Percentiles rank a stretch among this genome's conserved stretches.
phyloP scores from a whole-genome alignment of 2,797 vertebrate species.

The Aulostomus chinensis region DNA sequence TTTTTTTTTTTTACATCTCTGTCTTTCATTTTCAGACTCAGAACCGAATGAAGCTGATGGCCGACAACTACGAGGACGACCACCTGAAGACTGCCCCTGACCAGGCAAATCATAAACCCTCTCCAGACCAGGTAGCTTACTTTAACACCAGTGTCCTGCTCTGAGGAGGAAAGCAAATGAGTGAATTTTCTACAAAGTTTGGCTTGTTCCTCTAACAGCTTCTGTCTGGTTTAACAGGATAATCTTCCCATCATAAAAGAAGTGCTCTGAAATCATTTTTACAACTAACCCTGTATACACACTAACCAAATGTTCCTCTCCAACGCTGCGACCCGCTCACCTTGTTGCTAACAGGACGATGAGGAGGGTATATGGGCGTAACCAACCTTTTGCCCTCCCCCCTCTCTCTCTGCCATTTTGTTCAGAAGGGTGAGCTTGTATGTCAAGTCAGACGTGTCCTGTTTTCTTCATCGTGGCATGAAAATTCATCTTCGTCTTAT shows the following conservation, averaged over 20 bases:
- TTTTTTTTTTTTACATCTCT: neutral
- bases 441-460: constrained; percentile 48
- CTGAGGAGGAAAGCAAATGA: too few relatives aligned
- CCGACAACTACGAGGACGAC: constrained; percentile 96
- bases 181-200: too few relatives aligned
- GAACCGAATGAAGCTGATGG: constrained; percentile 99
- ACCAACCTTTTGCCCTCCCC: constrained; percentile 84
- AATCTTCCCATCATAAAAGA: neutral
- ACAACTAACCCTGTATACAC: constrained; percentile 6
- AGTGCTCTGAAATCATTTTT: constrained; percentile 3
- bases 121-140: constrained; percentile 93
- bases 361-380: constrained; percentile 99
- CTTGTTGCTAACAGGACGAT: constrained; percentile 91
- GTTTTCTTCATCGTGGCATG: constrained; percentile 31
- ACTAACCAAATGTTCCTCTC: constrained; percentile 94
- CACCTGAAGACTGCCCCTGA: constrained; percentile 89
- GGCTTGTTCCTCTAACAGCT: neutral
- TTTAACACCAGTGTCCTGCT: too few relatives aligned
- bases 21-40: constrained; percentile 84
- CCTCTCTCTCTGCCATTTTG: constrained; percentile 90
- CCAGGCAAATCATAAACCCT: constrained; percentile 96
- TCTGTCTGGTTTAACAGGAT: neutral
- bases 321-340: constrained; percentile 90
- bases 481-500: constrained; percentile 48
- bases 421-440: constrained; percentile 98